Conservation (phyloP, 2,797 vertebrate genomes). For the Dromococcyx pavoninus region DNA sequence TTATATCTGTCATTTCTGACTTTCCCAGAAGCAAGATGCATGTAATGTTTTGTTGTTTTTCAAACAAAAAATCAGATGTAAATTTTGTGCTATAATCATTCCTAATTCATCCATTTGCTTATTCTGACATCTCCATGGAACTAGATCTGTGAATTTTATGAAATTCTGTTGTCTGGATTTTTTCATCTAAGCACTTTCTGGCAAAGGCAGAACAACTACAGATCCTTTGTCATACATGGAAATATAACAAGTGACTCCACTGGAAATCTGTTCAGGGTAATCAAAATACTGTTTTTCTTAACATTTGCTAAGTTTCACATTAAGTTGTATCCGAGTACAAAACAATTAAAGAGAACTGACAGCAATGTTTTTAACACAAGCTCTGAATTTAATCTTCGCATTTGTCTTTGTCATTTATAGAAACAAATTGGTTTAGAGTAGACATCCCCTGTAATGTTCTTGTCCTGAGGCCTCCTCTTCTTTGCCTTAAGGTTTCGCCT, state of each 20-base stretch:
- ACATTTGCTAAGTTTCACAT: background rate
- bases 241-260: background rate
- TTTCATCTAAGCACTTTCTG: background rate
- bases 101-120: constrained; percentile 36
- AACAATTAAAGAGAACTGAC: background rate
- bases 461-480: background rate
- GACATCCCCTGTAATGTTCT: background rate
- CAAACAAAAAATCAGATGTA: constrained; percentile 5
- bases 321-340: background rate
- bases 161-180: constrained; percentile 23
- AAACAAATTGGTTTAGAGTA: background rate
- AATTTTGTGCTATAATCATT: constrained; percentile 10
- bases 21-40: background rate
- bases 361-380: background rate
- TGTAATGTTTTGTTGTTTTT: background rate
- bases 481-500: background rate
- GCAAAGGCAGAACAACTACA: background rate
- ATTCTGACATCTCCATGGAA: constrained; percentile 42
- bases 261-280: background rate
- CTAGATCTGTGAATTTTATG: constrained; percentile 28
- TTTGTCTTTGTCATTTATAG: background rate
- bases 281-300: background rate
- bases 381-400: background rate
- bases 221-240: background rate
- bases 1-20: background rate